Evolutionary conservation across 2,888 invertebrate genomes (phyloP).

Genomic region (Leptopilina syphax): DNA sequence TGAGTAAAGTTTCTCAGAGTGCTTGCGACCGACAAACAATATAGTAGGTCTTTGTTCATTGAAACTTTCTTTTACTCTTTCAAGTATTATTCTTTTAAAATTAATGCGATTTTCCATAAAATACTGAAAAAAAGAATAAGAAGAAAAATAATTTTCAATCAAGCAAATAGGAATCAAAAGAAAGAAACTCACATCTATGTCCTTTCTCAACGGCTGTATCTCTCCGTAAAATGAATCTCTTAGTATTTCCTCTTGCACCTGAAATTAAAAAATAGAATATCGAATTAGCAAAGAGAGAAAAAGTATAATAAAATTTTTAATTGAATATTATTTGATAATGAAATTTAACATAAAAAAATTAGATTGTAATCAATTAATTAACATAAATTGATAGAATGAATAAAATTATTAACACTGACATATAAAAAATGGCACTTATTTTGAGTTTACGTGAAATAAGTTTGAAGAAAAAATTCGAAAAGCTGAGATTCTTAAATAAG

Average conservation of each 20-base stretch:
- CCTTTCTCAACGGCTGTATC: conserved; percentile 89
- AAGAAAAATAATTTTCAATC: background rate
- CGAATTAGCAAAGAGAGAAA: background rate
- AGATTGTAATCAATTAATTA: no score
- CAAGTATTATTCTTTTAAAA: background rate
- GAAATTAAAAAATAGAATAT: conserved; percentile 48
- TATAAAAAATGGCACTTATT: no score
- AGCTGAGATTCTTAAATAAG: background rate
- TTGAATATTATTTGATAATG: no score
- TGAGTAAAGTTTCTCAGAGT: background rate
- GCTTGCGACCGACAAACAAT: conserved; percentile 17
- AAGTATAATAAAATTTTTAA: no score
- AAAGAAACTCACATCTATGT: conserved; percentile 86
- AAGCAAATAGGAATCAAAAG: background rate
- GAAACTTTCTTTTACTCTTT: conserved; percentile 5
- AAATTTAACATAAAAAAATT: no score
- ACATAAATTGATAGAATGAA: no score
- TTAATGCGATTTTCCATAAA: background rate
- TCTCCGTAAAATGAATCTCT: conserved; percentile 85
- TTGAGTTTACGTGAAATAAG: no score
- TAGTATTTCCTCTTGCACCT: conserved; percentile 79
- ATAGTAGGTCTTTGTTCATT: background rate
- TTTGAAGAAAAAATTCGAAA: background rate
- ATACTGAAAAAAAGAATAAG: background rate
- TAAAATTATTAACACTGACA: no score